Conservation (phyloP, 2,113 vertebrate species). For the Phodopus roborovskii region DNA sequence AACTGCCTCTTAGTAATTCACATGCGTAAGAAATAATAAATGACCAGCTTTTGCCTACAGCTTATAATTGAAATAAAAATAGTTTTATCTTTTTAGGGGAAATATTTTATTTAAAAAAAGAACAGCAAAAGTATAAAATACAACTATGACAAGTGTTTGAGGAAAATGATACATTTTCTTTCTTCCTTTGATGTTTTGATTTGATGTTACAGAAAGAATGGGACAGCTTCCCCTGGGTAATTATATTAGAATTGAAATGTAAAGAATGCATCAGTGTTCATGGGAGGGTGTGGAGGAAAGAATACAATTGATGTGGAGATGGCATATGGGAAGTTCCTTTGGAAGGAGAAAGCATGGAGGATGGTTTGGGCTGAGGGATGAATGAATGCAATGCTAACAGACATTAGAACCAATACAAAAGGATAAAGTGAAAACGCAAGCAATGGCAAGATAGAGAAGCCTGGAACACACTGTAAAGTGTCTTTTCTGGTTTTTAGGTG, state of each 20-base stretch:
- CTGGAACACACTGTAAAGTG: neutral
- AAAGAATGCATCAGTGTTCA: neutral
- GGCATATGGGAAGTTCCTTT: neutral
- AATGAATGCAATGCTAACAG: neutral
- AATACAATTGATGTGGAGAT: neutral
- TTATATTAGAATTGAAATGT: conserved; percentile 20
- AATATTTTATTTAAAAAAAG: neutral
- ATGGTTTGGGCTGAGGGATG: neutral
- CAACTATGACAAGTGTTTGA: neutral
- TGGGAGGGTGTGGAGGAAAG: neutral
- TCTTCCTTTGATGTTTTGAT: conserved; percentile 16
- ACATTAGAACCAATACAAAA: neutral
- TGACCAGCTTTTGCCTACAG: neutral
- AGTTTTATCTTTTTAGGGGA: neutral
- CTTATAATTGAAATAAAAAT: neutral
- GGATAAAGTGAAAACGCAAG: neutral
- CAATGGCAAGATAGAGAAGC: neutral
- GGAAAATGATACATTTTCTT: neutral
- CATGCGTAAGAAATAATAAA: neutral
- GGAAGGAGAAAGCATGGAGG: neutral
- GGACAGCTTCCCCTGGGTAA: neutral
- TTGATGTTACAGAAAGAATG: neutral
- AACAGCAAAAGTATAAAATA: conserved; percentile 13
- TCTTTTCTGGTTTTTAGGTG: neutral
- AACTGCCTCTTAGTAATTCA: neutral